phyloP scores from a whole-genome alignment of 2,888 invertebrate genomes.

The Lasius platythorax region DNA sequence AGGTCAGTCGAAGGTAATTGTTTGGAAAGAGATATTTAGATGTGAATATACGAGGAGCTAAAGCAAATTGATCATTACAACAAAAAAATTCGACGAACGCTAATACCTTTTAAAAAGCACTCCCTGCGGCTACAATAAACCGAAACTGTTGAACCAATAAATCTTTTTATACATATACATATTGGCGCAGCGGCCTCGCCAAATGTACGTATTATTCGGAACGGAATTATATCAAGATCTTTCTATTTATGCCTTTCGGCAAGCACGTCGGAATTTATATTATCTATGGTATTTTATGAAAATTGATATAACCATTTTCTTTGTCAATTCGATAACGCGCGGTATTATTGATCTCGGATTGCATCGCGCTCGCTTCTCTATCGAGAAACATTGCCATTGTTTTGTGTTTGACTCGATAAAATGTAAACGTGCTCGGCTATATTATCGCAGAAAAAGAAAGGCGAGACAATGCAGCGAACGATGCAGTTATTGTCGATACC shows the following conservation, averaged over 20 bases:
- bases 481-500: background rate
- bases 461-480: conserved; percentile 2
- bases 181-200: too few relatives aligned
- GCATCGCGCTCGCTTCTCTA: conserved; percentile 29
- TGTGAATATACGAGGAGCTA: background rate
- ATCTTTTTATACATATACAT: too few relatives aligned
- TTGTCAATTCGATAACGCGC: conserved; percentile 1
- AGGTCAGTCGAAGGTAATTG: background rate
- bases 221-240: background rate
- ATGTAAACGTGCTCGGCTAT: background rate
- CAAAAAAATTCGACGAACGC: too few relatives aligned
- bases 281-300: background rate
- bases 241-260: background rate
- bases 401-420: conserved; percentile 58
- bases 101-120: too few relatives aligned
- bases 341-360: conserved; percentile 31
- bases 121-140: too few relatives aligned
- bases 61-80: background rate
- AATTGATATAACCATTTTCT: background rate
- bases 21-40: background rate
- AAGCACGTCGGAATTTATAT: background rate
- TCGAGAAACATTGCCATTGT: conserved; percentile 61
- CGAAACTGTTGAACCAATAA: too few relatives aligned
- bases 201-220: too few relatives aligned
- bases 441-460: conserved; percentile 8